Evolutionary conservation across 2,113 vertebrate genomes (phyloP).

Genomic region (Tupaia tana): DNA sequence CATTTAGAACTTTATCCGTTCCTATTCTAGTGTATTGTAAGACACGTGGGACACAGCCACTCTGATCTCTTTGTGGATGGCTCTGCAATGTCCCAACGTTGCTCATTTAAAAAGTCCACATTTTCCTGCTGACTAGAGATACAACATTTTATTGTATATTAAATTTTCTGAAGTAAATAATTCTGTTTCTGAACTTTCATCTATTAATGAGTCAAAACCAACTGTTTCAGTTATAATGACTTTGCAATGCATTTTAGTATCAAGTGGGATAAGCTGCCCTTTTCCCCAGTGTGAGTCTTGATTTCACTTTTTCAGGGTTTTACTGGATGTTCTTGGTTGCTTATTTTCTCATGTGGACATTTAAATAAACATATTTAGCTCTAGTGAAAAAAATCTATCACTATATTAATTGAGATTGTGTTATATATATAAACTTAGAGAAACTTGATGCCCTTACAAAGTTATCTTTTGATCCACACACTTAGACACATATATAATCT

Average conservation of each 20-base stretch:
- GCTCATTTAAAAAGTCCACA: neutral
- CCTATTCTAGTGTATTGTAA: neutral
- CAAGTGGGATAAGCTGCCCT: neutral
- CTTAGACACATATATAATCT: neutral
- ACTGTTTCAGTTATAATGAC: neutral
- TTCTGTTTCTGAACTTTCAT: neutral
- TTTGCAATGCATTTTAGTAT: neutral
- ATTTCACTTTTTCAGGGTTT: neutral
- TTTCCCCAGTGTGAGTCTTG: neutral
- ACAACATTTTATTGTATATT: neutral
- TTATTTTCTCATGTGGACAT: neutral
- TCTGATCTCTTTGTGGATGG: neutral
- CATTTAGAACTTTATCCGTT: neutral
- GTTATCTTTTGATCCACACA: neutral
- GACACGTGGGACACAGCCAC: neutral
- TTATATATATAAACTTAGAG: neutral
- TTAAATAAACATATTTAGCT: neutral
- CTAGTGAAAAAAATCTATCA: neutral
- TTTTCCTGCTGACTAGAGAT: neutral
- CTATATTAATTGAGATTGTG: neutral
- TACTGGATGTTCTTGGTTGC: neutral
- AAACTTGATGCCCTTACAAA: neutral
- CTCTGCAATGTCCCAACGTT: neutral
- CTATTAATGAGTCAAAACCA: neutral
- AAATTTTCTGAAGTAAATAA: neutral